Base-by-base conservation (phyloP, 2,113 vertebrate genomes). In the Antechinus stuartii region DNA sequence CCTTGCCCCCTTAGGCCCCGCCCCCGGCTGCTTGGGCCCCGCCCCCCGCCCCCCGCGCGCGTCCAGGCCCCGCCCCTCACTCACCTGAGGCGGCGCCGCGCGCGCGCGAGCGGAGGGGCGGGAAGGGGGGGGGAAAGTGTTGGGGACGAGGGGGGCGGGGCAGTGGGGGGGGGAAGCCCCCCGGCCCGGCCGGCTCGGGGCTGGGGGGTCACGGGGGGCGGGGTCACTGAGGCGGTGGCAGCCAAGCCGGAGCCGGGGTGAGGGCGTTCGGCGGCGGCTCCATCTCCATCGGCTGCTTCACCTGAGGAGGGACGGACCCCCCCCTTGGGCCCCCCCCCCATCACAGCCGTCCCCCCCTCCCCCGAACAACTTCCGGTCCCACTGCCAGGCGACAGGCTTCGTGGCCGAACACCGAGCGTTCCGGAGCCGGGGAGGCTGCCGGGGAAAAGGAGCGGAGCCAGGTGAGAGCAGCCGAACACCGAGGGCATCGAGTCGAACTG, bases 301-400 rank as follows among this genome's bases (percentile, higher is more conserved):
- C 98, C 98, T 98, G 98, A 97, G 97, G 96, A 98, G 97, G 96
- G 96, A 96, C 94, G 55, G 76, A 42, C 94, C 96, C 97, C 98
- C 97, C 95, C 95, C 95, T 53, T 91, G 0, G 1, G 10, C 3
- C 56, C 97, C 98, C 98, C 98, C 98, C 97, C 98, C 96, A 96
- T 92, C 49, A 92, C 94, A 54, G 95, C 91, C 90, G 92, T 92
- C 89, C 95, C 94, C 95, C 97, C 96, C 98, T 97, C 96, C 93
- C 94, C 97, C 97, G 92, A 97, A 92, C 98, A 97, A 98, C 98
- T 98, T 98, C 98, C 98, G 98, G 98, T 97, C 97, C 97, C 97
- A 98, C 97, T 96, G 97, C 97, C 97, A 96, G 94, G 98, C 96
- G 97, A 98, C 98, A 98, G 98, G 97, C 94, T 23, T 52, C 61